phyloP scores from a whole-genome alignment of 2,797 vertebrate species.

The Esox lucius region DNA sequence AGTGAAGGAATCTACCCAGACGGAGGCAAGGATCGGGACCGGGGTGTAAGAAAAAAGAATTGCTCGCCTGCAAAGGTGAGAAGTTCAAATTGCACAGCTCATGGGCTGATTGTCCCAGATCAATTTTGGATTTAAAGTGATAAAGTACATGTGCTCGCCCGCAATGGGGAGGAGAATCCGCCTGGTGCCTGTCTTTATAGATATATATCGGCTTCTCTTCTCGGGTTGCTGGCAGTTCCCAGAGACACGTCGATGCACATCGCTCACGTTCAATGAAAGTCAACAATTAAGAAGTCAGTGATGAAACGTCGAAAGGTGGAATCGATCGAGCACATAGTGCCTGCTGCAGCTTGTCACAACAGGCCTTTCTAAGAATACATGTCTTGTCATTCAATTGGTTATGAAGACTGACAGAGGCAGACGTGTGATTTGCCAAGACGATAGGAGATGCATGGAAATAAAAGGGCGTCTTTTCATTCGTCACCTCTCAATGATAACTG shows the following conservation, averaged over 20 bases:
- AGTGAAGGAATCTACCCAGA: constrained; percentile 15
- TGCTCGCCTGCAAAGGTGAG: constrained; percentile 39
- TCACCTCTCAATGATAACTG: constrained; percentile 4
- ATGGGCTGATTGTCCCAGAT: constrained; percentile 44
- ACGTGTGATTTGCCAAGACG: background rate
- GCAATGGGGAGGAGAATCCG: background rate
- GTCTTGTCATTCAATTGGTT: background rate
- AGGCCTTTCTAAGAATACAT: constrained; percentile 1
- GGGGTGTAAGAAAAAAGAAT: constrained; percentile 17
- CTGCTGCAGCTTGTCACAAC: constrained; percentile 20
- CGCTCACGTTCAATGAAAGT: constrained; percentile 33
- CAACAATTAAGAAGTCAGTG: constrained; percentile 35
- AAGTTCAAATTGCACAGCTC: constrained; percentile 47
- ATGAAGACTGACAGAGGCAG: background rate
- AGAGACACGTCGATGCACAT: constrained; percentile 27
- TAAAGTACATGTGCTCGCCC: constrained; percentile 32
- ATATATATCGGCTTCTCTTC: constrained; percentile 25
- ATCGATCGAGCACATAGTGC: constrained; percentile 24
- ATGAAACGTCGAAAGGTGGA: constrained; percentile 21
- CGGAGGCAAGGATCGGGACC: constrained; percentile 11
- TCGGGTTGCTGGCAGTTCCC: constrained; percentile 9
- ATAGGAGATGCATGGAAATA: background rate
- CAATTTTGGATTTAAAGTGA: constrained; percentile 49
- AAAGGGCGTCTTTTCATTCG: background rate
- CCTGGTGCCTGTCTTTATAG: constrained; percentile 20